These are phyloP conservation scores for Eulemur rubriventer DNA, from an alignment of 2,797 vertebrate species.

Conservation along the genomic window DNA sequence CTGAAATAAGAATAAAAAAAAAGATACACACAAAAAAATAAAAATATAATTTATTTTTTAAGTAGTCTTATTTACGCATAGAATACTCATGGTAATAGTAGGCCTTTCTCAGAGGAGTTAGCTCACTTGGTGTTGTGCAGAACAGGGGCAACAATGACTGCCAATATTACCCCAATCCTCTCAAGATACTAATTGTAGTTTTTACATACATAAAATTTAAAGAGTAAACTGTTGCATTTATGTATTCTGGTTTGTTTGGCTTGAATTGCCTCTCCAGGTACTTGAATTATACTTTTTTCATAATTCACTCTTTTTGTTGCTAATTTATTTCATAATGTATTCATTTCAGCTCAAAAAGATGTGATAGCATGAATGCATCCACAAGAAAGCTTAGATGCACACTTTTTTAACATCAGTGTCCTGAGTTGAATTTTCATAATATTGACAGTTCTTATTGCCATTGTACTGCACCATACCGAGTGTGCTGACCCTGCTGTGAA, in stretches of 20 bases:
- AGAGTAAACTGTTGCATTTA: background rate
- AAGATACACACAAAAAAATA: background rate
- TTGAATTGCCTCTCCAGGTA: background rate
- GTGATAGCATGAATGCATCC: background rate
- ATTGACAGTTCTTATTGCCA: conserved; percentile 19
- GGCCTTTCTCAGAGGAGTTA: background rate
- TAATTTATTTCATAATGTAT: background rate
- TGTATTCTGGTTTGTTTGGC: background rate
- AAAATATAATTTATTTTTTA: background rate
- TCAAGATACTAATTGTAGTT: background rate
- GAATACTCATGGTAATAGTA: background rate
- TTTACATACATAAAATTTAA: background rate
- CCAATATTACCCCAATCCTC: background rate
- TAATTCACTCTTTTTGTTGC: background rate
- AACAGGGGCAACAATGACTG: background rate
- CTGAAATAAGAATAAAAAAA: too few species aligned
- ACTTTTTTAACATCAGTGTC: background rate
- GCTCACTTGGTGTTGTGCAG: background rate
- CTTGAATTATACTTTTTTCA: background rate
- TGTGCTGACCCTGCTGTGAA: conserved; percentile 28
- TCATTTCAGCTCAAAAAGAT: background rate
- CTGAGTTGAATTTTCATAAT: conserved; percentile 61
- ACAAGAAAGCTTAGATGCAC: background rate
- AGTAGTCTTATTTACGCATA: background rate
- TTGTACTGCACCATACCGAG: background rate